Evolutionary conservation across 23 tunicate genomes (phyloP).

Genomic region (Phallusia fumigata): DNA sequence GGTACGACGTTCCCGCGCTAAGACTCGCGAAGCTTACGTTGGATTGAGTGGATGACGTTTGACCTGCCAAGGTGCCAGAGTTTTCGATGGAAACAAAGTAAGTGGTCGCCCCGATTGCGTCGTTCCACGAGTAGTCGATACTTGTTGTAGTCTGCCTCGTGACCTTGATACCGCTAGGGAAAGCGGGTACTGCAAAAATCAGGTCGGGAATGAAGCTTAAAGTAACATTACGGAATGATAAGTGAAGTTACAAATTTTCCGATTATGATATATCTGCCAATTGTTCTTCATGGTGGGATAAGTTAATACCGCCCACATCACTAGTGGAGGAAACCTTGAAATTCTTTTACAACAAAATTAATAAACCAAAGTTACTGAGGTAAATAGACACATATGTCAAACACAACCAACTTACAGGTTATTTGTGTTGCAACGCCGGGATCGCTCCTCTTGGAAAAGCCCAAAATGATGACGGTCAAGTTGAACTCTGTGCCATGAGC

Average conservation of each 20-base stretch:
- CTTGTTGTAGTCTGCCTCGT: conserved; percentile 19
- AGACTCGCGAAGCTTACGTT: conserved; percentile 20
- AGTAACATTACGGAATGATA: too few species aligned
- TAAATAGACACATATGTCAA: too few species aligned
- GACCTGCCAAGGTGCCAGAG: background rate
- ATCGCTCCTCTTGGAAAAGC: conserved; percentile 12
- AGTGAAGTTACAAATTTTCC: too few species aligned
- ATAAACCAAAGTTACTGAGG: too few species aligned
- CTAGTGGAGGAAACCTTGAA: too few species aligned
- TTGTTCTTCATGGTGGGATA: too few species aligned
- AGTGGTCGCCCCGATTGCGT: conserved; percentile 9
- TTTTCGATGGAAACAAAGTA: conserved; percentile 2
- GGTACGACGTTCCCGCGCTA: conserved; percentile 22
- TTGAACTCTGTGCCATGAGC: conserved; percentile 45
- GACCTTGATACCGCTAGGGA: background rate
- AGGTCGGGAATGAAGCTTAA: too few species aligned
- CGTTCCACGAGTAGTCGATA: conserved; percentile 18
- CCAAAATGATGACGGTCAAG: conserved; percentile 11
- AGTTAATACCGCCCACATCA: too few species aligned
- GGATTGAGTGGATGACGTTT: background rate
- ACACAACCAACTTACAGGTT: conserved; percentile 20
- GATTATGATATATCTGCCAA: too few species aligned
- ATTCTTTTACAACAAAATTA: too few species aligned
- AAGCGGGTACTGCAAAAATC: conserved; percentile 18
- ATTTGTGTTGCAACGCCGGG: conserved; percentile 8